Base-by-base conservation (phyloP, 2,797 vertebrate genomes). In the Acanthis flammea region DNA sequence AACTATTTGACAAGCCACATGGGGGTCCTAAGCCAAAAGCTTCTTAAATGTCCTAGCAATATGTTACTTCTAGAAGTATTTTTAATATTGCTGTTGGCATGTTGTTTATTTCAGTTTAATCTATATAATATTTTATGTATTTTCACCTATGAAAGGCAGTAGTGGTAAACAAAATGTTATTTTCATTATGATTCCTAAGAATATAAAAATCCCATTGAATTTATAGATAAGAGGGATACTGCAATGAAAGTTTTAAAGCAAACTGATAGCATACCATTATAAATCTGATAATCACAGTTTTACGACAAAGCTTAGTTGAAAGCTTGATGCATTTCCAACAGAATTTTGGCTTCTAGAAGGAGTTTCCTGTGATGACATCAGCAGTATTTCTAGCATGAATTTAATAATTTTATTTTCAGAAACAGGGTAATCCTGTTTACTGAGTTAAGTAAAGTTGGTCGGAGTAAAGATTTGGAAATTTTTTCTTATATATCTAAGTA, bases 331-430 rank as follows among this genome's bases (percentile, higher is more conserved):
- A 68, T 65, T 67, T 89, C 62, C 77, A 37, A 14, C 70, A 23
- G 31, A 71, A 53, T 83, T 80, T 90, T 92, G 39, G 55, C 61
- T 92, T 88, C 60, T 54, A n/a, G 47, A 66, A 91, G 7, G 10
- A 51, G 31, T 51, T 84, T 86, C 41, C 66, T 86, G 77, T 66
- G 74, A 75, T 86, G 50, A 60, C 58, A 63, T 39, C 39, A 86
- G 35, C 61, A 55, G 23, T 80, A 65, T 88, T 88, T 88, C 53
- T 73, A 86, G 41, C 12, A 31, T 35, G 31, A 73, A 51, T 70
- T 33, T 60, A 65, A 28, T 74, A 47, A 54, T 67, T 94, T 88
- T 90, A 23, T 71, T 79, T 85, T 94, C 55, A 90, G 88, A 93
- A 92, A 41, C 19, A n/a, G 35, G 44, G 10, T 86, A 88, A 77